Base-by-base conservation (phyloP, 2,797 vertebrate genomes). In the Enteromius fasciolatus region DNA sequence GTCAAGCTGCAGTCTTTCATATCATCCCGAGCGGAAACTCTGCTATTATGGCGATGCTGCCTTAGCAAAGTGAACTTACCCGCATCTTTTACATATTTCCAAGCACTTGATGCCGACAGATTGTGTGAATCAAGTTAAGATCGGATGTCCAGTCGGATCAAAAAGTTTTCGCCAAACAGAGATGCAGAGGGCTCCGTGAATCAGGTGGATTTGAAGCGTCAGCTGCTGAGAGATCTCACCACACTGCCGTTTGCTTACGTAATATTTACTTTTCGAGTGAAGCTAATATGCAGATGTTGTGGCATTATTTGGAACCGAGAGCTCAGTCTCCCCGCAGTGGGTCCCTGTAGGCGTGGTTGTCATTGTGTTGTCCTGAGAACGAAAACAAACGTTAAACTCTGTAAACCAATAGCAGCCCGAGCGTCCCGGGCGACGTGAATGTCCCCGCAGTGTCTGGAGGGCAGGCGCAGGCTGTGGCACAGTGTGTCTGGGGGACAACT, bases 221-320 rank as follows among this genome's bases (percentile, higher is more conserved):
- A 36, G n/a, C 50, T 39, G n/a, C 66, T 48, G 9, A 17, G 66
- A 67, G 48, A 57, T 80, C 69, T 5, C 82, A 33, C 7, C 7
- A 50, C 48, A 36, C 39, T 33, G 23, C 14, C n/a, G 14, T 75
- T 67, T 20, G 4, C 82, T 84, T 59, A 74, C 77, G 82, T 57
- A 78, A 74, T 84, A 77, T 74, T 84, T 68, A 74, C 76, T 78
- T 57, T 70, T 31, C 46, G 8, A 84, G 48, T 59, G 23, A 15
- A 31, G 59, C 25, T 77, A n/a, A 81, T 80, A n/a, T 80, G 44
- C 28, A 74, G 41, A 50, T 73, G 57, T 7, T 25, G 44, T 9
- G 28, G 68, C 39, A 23, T 63, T 81, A 52, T 25, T 63, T 36
- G 3, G 9, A 69, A 41, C 8, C 18, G 14, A 14, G 10, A n/a